Percentiles rank a stretch among this genome's conserved stretches.
phyloP scores from a whole-genome alignment of 2,888 invertebrate genomes.

The Agrochola litura region DNA sequence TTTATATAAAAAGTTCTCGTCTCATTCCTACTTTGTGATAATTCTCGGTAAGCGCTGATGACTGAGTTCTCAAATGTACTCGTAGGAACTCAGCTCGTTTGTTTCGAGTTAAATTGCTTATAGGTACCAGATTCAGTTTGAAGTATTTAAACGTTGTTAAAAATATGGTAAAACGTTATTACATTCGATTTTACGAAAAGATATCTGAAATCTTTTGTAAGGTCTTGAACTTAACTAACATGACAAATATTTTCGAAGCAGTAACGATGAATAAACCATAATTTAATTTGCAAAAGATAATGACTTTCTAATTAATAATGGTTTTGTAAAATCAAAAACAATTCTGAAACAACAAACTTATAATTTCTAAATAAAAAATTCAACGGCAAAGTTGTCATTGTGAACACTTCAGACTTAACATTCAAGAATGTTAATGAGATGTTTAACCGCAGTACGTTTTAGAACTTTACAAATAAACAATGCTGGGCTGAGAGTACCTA shows the following conservation, averaged over 20 bases:
- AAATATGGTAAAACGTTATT: not conserved
- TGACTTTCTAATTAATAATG: conserved; percentile 41
- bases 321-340: conserved; percentile 52
- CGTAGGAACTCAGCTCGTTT: not conserved
- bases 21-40: conserved; percentile 8
- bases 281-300: conserved; percentile 32
- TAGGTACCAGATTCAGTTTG: not conserved
- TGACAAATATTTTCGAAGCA: not conserved
- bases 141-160: not conserved
- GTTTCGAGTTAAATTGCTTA: not conserved
- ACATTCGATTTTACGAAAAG: not conserved
- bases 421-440: conserved; percentile 52
- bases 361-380: conserved; percentile 56
- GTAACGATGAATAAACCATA: conserved; percentile 13
- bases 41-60: conserved; percentile 4
- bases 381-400: conserved; percentile 50
- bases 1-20: not conserved
- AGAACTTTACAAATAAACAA: conserved; percentile 14
- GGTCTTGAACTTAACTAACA: not conserved
- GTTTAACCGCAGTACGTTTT: conserved; percentile 18
- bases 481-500: too few species aligned
- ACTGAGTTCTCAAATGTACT: conserved; percentile 3
- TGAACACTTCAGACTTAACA: conserved; percentile 44
- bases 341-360: conserved; percentile 40
- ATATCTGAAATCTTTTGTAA: not conserved